These are phyloP conservation scores for Glyptemys insculpta DNA, from an alignment of 2,797 vertebrate species.

Conservation along the genomic window DNA sequence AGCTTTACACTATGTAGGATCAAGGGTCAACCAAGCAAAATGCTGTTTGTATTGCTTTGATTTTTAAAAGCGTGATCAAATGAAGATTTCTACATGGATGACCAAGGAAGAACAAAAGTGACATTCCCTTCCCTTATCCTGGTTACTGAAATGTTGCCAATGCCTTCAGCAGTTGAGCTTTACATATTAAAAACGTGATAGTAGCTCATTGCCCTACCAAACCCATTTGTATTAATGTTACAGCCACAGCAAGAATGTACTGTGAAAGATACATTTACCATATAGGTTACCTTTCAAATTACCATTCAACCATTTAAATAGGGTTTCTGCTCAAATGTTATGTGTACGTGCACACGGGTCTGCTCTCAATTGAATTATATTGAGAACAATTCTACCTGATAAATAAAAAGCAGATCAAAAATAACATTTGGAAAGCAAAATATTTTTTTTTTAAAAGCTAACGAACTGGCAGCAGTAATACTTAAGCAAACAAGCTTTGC, in stretches of 20 bases:
- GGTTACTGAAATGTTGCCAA: constrained; percentile 47
- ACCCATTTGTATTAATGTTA: not conserved
- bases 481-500: constrained; percentile 74
- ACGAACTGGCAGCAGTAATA: constrained; percentile 71
- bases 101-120: constrained; percentile 45
- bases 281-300: constrained; percentile 21
- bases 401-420: constrained; percentile 81
- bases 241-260: constrained; percentile 23
- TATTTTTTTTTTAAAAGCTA: constrained; percentile 68
- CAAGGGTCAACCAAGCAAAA: not conserved
- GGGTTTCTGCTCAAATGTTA: not conserved
- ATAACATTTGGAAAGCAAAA: constrained; percentile 72
- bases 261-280: not conserved
- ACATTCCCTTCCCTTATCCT: constrained; percentile 8
- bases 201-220: not conserved
- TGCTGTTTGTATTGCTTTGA: not conserved
- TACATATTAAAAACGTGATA: constrained; percentile 32
- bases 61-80: constrained; percentile 40
- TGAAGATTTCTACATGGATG: constrained; percentile 1
- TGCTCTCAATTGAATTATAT: constrained; percentile 72
- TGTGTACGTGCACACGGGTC: not conserved
- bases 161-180: constrained; percentile 34
- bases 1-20: not conserved
- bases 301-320: not conserved
- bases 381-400: constrained; percentile 76